Conservation (phyloP, 2,888 invertebrate species). For the Hirudinaria manillensis region DNA sequence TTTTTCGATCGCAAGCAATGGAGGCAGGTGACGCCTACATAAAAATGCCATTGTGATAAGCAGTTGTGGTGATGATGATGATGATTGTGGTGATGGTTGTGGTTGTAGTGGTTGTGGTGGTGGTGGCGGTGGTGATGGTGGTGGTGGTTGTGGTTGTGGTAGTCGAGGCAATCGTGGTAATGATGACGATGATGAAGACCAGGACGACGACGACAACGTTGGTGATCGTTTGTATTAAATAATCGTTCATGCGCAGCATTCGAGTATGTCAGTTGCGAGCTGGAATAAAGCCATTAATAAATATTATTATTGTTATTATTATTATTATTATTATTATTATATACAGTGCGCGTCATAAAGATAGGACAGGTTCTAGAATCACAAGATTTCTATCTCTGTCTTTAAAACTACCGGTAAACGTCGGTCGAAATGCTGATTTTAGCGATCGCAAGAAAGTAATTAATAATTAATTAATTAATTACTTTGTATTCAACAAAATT, state of each 20-base stretch:
- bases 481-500: background rate
- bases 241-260: background rate
- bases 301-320: too few relatives aligned
- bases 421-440: too few relatives aligned
- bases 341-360: too few relatives aligned
- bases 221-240: background rate
- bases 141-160: slow-evolving; percentile 20
- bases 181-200: slow-evolving; percentile 15
- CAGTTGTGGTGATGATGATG: background rate
- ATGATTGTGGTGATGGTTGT: background rate
- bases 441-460: background rate
- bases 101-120: slow-evolving; percentile 35
- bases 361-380: too few relatives aligned
- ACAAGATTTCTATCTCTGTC: too few relatives aligned
- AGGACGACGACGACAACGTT: background rate
- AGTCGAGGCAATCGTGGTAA: slow-evolving; percentile 1
- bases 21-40: too few relatives aligned
- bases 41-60: too few relatives aligned
- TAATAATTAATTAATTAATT: background rate
- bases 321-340: too few relatives aligned
- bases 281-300: too few relatives aligned
- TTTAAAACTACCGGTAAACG: too few relatives aligned
- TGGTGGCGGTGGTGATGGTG: slow-evolving; percentile 26
- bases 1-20: too few relatives aligned
- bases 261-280: too few relatives aligned